Percentiles rank a stretch among this genome's conserved stretches.
Conservation (phyloP, 2,113 vertebrate species). For the Butorides virescens region DNA sequence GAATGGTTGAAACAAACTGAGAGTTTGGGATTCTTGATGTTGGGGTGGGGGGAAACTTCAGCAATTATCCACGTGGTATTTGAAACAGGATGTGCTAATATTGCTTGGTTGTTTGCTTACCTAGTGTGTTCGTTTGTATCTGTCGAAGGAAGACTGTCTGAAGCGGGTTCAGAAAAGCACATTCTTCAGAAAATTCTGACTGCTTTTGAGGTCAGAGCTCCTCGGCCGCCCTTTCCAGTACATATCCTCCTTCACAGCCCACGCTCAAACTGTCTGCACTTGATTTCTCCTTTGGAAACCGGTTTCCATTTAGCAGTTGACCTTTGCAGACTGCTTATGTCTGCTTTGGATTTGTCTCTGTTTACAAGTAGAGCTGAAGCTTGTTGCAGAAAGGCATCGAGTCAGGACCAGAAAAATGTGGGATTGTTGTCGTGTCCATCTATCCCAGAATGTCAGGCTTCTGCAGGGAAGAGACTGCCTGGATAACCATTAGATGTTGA, state of each 20-base stretch:
- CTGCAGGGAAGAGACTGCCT: neutral
- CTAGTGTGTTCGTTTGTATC: accelerated
- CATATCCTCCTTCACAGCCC: neutral
- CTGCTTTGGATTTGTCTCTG: conserved; percentile 16
- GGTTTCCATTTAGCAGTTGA: neutral
- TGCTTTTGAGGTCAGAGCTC: conserved; percentile 4
- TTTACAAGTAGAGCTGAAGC: neutral
- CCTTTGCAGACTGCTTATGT: neutral
- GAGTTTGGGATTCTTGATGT: neutral
- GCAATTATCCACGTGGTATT: accelerated
- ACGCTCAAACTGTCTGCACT: neutral
- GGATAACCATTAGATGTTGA: neutral
- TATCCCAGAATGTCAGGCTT: neutral
- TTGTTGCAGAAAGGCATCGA: neutral
- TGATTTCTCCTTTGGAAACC: neutral
- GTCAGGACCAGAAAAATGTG: neutral
- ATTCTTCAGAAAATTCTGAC: neutral
- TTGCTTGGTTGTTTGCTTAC: neutral
- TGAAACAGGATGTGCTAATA: neutral
- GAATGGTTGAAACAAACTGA: neutral
- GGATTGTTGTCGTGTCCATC: neutral
- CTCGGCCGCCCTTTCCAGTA: neutral
- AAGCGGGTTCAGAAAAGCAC: neutral
- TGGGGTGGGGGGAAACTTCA: neutral
- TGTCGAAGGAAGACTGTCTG: neutral